These are phyloP conservation scores for Hedychridium roseum DNA, from an alignment of 2,888 invertebrate genomes.

Conservation along the genomic window DNA sequence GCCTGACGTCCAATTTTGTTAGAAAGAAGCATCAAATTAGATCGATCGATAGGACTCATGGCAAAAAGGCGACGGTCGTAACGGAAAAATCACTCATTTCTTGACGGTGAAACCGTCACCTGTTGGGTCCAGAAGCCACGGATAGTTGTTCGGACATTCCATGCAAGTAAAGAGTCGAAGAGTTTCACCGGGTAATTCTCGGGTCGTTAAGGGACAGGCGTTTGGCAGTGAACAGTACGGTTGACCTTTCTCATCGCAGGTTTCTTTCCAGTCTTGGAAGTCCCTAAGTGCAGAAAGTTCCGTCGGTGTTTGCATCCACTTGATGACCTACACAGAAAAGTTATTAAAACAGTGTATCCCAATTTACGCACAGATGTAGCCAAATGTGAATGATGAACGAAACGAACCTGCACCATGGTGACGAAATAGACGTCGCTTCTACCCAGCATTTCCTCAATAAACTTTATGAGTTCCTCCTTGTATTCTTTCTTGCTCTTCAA, in stretches of 20 bases:
- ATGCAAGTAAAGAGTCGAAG: constrained; percentile 92
- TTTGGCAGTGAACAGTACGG: constrained; percentile 92
- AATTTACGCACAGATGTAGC: too few species aligned
- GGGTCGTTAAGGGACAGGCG: constrained; percentile 86
- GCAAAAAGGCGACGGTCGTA: too few species aligned
- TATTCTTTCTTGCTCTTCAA: constrained; percentile 93
- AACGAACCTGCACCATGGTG: constrained; percentile 76
- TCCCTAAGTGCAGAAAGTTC: constrained; percentile 86
- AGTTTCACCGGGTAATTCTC: constrained; percentile 91
- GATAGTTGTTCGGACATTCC: constrained; percentile 95
- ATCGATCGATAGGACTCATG: too few species aligned
- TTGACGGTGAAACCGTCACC: constrained; percentile 90
- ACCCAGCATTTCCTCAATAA: constrained; percentile 91
- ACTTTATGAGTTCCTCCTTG: constrained; percentile 88
- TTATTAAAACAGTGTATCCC: too few species aligned
- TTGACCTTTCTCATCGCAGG: constrained; percentile 93
- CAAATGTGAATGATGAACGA: neutral
- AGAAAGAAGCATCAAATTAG: too few species aligned
- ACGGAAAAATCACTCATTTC: constrained; percentile 71
- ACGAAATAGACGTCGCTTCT: constrained; percentile 93
- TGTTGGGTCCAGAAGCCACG: constrained; percentile 93
- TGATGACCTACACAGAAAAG: constrained; percentile 75
- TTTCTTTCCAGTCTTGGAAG: constrained; percentile 95
- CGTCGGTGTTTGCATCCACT: constrained; percentile 96
- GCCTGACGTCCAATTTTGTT: too few species aligned